phyloP scores from a whole-genome alignment of 2,113 vertebrate genomes.

The Anolis carolinensis region DNA sequence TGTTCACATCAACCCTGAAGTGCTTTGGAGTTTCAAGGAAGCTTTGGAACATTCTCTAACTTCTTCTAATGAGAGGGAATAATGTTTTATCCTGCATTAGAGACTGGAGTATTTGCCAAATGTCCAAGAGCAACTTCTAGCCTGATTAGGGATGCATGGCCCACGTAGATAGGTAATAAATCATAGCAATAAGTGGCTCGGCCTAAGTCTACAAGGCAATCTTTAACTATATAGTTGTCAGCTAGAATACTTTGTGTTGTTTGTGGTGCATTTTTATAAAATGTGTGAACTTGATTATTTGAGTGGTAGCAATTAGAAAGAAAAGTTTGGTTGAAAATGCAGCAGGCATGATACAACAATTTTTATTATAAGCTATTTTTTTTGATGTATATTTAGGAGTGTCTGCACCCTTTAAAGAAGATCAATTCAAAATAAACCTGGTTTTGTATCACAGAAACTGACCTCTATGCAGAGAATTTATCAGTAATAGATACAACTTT shows the following conservation, averaged over 20 bases:
- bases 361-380: not conserved
- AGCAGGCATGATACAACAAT: not conserved
- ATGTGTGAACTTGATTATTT: not conserved
- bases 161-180: no score
- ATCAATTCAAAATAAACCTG: not conserved
- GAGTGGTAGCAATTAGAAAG: not conserved
- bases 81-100: no score
- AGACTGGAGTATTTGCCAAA: no score
- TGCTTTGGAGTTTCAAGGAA: no score
- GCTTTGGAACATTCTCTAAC: no score
- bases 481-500: not conserved
- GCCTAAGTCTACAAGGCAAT: not conserved
- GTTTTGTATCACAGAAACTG: not conserved
- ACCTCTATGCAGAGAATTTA: not conserved
- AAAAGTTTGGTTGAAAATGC: constrained; percentile 26
- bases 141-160: no score
- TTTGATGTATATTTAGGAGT: not conserved
- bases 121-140: no score
- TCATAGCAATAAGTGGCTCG: no score
- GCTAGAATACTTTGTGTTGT: not conserved
- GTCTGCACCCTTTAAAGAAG: no score
- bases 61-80: no score
- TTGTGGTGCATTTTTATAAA: not conserved
- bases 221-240: not conserved
- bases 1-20: no score